Evolutionary conservation across 2,888 invertebrate species (phyloP).

Genomic region (Amitus sp.): DNA sequence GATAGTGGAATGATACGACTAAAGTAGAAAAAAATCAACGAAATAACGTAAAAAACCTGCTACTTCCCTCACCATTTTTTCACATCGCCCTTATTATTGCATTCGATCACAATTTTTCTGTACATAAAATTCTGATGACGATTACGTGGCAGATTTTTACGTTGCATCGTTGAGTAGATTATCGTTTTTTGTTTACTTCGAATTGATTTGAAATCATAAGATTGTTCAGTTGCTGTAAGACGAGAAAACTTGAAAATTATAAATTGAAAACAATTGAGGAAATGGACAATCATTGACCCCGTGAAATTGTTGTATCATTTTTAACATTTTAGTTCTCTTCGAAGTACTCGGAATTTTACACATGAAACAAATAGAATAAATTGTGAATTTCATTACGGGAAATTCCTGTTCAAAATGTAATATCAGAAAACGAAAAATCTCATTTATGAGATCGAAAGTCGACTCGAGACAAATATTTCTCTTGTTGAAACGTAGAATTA

Average conservation of each 20-base stretch:
- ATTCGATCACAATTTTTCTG: not conserved
- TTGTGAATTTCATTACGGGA: too few relatives aligned
- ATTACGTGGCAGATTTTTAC: not conserved
- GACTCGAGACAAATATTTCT: too few relatives aligned
- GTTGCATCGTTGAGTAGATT: not conserved
- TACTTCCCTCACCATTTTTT: not conserved
- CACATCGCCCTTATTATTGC: not conserved
- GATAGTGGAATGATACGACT: not conserved
- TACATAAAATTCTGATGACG: not conserved
- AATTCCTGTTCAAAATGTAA: too few relatives aligned
- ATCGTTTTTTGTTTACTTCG: not conserved
- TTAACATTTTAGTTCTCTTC: too few relatives aligned
- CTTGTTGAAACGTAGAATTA: too few relatives aligned
- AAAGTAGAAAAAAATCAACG: not conserved
- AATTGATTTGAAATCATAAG: not conserved
- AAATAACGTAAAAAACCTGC: not conserved
- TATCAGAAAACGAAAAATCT: too few relatives aligned
- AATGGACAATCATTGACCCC: too few relatives aligned
- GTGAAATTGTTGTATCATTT: too few relatives aligned
- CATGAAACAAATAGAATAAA: too few relatives aligned
- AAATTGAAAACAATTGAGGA: not conserved
- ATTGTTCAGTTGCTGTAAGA: not conserved
- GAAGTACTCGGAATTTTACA: too few relatives aligned
- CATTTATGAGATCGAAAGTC: too few relatives aligned
- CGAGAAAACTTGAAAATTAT: conserved; percentile 2